Percentiles rank a stretch among this genome's conserved stretches.
phyloP scores from a whole-genome alignment of 2,888 invertebrate species.

The Cryptophagus acutangulus region DNA sequence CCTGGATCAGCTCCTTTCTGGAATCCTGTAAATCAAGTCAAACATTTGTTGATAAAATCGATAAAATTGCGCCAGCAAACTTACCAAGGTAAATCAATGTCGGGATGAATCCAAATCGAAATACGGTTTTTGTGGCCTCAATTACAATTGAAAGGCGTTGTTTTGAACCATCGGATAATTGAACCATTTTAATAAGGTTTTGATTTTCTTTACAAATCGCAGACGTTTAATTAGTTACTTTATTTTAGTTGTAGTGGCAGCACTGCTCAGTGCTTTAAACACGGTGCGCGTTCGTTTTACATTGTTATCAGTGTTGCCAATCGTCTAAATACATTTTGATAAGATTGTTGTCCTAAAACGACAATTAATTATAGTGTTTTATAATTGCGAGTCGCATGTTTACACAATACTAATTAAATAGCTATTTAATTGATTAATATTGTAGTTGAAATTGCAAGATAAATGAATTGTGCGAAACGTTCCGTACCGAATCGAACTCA shows the following conservation, averaged over 20 bases:
- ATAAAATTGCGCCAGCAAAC: neutral
- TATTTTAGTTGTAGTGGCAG: neutral
- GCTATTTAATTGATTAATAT: too few relatives aligned
- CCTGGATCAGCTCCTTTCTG: slow-evolving; percentile 64
- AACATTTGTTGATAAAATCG: neutral
- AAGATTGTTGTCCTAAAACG: too few relatives aligned
- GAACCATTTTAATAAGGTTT: slow-evolving; percentile 35
- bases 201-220: neutral
- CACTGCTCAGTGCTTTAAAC: too few relatives aligned
- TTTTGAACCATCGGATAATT: slow-evolving; percentile 54
- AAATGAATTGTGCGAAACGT: too few relatives aligned
- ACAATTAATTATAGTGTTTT: too few relatives aligned
- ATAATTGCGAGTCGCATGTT: too few relatives aligned
- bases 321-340: too few relatives aligned
- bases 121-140: slow-evolving; percentile 55
- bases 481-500: too few relatives aligned
- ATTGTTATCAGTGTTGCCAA: too few relatives aligned
- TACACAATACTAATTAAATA: too few relatives aligned
- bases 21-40: slow-evolving; percentile 52
- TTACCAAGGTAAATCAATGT: slow-evolving; percentile 63
- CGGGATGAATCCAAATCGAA: slow-evolving; percentile 69
- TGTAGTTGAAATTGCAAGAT: too few relatives aligned
- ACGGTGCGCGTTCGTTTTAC: too few relatives aligned
- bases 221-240: neutral
- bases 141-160: slow-evolving; percentile 59